Base-by-base conservation (phyloP, 1,140 invertebrate species). In the Phocides pigmalion region DNA sequence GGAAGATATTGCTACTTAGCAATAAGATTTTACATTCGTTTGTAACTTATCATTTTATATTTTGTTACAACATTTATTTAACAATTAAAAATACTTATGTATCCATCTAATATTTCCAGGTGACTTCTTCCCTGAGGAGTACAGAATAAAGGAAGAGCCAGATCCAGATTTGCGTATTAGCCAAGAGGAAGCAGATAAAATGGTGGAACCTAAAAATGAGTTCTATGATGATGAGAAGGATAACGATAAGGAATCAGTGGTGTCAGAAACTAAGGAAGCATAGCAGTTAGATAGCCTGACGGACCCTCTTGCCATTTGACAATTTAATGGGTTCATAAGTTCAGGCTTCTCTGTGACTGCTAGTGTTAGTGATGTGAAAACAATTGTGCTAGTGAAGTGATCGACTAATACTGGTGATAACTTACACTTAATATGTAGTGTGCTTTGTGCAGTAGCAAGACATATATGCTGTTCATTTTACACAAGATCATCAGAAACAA, bases 161-260 rank as follows among this genome's bases (percentile, higher is more conserved):
- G 96, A 98, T 89, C 96, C 96, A 1, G 97, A 98, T 76, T 94
- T 96, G 0, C 92, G 96, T 51, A 95, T 97, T 62, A 95, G 95
- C 72, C 94, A 96, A 65, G 94, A 95, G 15, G 96, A 98, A 50
- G 94, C 95, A 0, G 97, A 98, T 81, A 96, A 96, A 84, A 95
- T 96, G 79, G 94, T 98, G 0, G 97, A 98, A 64, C 94, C 96
- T 2, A 94, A 95, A 64, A 98, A 98, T 90, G 98, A 99, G 92
- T 99, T 97, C 92, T 99, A 96, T 82, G 96, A 98, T 72, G 97
- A 97, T 15, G 98, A 99, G 44, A 95, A 95, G 51, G 95, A 96
- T 87, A 95, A 96, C 69, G 95, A 96, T 68, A 95, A 95, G 86
- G 89, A 90, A 50, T 46, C 39, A 15, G 41, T 44, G 54, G 59